phyloP scores from a whole-genome alignment of 2,888 invertebrate genomes.

The Adelphocoris suturalis region DNA sequence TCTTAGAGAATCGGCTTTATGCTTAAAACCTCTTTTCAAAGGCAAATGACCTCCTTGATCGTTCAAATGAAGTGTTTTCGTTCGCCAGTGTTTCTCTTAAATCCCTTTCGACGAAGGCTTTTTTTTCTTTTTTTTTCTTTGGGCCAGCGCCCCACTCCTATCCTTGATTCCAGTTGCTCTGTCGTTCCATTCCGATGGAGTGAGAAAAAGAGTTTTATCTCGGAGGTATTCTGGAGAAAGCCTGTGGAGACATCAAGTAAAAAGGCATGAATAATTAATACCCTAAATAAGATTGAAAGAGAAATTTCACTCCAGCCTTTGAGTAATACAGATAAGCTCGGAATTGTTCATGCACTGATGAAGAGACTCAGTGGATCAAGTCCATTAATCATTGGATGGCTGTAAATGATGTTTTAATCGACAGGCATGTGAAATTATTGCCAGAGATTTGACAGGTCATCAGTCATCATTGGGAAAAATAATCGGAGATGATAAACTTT shows the following conservation, averaged over 20 bases:
- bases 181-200: not conserved
- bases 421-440: slow-evolving; percentile 12
- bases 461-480: slow-evolving; percentile 2
- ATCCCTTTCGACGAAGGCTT: slow-evolving; percentile 36
- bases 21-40: slow-evolving; percentile 59
- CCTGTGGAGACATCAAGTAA: not conserved
- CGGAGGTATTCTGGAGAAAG: not conserved
- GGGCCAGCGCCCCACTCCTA: not conserved
- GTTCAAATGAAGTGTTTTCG: slow-evolving; percentile 63
- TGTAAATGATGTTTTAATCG: slow-evolving; percentile 24
- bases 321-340: not conserved
- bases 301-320: not conserved
- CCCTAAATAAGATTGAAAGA: not conserved
- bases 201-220: not conserved
- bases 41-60: slow-evolving; percentile 58
- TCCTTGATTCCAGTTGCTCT: not conserved
- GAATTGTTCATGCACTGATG: not conserved
- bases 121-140: not conserved
- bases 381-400: slow-evolving; percentile 8
- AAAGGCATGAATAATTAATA: not conserved
- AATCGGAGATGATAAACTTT: slow-evolving; percentile 11
- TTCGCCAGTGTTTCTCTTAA: slow-evolving; percentile 54
- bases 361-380: not conserved
- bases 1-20: slow-evolving; percentile 48
- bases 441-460: not conserved